Conservation (phyloP, 2,888 invertebrate genomes). For the Drosophila nr. fundita region DNA sequence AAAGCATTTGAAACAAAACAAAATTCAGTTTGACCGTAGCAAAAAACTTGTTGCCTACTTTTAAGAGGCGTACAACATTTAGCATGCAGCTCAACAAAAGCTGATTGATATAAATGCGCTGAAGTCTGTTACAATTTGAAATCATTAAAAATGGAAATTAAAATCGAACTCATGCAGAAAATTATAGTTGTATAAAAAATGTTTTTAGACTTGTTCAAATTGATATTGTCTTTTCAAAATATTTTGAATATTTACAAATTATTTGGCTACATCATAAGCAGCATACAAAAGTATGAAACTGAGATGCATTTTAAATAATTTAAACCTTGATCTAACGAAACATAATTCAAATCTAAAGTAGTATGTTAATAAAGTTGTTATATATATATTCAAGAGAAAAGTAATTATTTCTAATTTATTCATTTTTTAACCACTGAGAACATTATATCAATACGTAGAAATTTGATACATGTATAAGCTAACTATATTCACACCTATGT, state of each 20-base stretch:
- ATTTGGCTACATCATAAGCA: not conserved
- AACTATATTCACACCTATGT: not conserved
- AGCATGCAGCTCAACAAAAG: not conserved
- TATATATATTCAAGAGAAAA: not conserved
- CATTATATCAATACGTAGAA: slow-evolving; percentile 24
- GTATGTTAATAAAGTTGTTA: not conserved
- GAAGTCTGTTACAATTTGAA: not conserved
- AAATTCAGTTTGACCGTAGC: not conserved
- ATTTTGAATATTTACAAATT: not conserved
- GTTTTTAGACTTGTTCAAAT: no score
- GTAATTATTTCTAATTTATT: not conserved
- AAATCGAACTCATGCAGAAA: not conserved
- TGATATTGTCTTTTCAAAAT: not conserved
- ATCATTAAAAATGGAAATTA: not conserved
- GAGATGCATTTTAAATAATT: not conserved
- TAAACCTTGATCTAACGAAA: not conserved
- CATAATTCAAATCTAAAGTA: not conserved
- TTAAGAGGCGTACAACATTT: not conserved
- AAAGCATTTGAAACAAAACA: not conserved
- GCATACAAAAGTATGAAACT: not conserved
- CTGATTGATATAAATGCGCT: slow-evolving; percentile 7
- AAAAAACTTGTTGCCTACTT: slow-evolving; percentile 18
- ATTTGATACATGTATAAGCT: not conserved
- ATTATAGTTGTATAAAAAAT: not conserved
- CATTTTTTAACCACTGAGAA: not conserved